phyloP scores from a whole-genome alignment of 2,797 vertebrate genomes.

The Eutrigla gurnardus region DNA sequence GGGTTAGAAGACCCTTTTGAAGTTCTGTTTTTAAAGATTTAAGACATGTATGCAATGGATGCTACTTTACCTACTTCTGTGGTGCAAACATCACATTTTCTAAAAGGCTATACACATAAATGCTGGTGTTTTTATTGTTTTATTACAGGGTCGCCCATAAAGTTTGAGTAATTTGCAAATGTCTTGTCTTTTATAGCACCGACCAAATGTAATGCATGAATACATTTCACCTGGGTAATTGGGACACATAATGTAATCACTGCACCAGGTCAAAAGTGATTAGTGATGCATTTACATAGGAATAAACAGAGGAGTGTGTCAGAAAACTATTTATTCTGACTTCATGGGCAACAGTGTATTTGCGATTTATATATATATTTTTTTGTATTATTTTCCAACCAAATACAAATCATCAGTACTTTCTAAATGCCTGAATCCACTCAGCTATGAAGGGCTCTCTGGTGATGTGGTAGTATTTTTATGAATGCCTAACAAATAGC shows the following conservation, averaged over 20 bases:
- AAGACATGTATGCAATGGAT: background rate
- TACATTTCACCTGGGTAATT: too few species aligned
- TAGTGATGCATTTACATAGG: too few species aligned
- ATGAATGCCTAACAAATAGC: background rate
- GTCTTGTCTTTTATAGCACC: too few species aligned
- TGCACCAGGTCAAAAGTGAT: too few species aligned
- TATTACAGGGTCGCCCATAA: background rate
- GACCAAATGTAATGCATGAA: too few species aligned
- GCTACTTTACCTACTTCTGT: background rate
- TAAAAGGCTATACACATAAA: background rate
- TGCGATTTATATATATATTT: too few species aligned
- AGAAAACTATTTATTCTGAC: too few species aligned
- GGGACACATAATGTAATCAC: too few species aligned
- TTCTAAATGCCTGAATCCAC: background rate
- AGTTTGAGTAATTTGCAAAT: too few species aligned
- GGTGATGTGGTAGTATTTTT: background rate
- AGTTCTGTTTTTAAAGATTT: background rate
- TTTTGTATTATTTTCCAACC: too few species aligned
- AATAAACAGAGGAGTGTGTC: too few species aligned
- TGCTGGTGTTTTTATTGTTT: background rate
- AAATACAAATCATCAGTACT: background rate
- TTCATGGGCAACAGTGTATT: too few species aligned
- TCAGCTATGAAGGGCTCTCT: background rate
- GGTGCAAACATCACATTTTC: background rate
- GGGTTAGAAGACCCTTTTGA: background rate